Percentiles rank a stretch among this genome's conserved stretches.
Conservation (phyloP, 92 coral and sea anemone genomes). For the Metridium senile region DNA sequence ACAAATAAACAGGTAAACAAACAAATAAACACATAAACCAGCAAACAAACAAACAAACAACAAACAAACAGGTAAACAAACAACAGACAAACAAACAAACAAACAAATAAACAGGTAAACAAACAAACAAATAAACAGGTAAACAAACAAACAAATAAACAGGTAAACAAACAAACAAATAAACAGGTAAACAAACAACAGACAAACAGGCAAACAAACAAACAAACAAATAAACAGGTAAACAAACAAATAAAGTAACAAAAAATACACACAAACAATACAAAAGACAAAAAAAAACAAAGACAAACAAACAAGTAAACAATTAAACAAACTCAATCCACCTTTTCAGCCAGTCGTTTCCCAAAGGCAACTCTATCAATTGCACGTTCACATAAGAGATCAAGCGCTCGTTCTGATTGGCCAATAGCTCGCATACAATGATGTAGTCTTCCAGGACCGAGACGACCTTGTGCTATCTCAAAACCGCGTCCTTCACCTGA, state of each 20-base stretch:
- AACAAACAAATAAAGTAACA: not conserved
- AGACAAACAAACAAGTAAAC: not conserved
- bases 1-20: no score
- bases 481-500: constrained; percentile 99
- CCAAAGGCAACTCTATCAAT: constrained; percentile 89
- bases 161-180: not conserved
- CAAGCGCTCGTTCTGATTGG: constrained; percentile 85
- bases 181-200: no score
- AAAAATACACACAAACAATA: constrained; percentile 6
- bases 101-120: no score
- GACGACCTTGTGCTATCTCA: constrained; percentile 99
- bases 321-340: not conserved
- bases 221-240: no score
- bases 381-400: constrained; percentile 81
- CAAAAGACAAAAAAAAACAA: not conserved
- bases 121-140: no score
- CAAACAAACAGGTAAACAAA: no score
- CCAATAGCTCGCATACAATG: constrained; percentile 97
- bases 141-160: no score
- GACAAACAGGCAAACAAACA: no score
- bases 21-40: not conserved
- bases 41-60: no score
- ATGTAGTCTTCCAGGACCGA: constrained; percentile 97
- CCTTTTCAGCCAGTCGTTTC: constrained; percentile 92
- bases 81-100: not conserved